phyloP scores from a whole-genome alignment of 2,888 invertebrate species.

The Nymphalis polychloros region DNA sequence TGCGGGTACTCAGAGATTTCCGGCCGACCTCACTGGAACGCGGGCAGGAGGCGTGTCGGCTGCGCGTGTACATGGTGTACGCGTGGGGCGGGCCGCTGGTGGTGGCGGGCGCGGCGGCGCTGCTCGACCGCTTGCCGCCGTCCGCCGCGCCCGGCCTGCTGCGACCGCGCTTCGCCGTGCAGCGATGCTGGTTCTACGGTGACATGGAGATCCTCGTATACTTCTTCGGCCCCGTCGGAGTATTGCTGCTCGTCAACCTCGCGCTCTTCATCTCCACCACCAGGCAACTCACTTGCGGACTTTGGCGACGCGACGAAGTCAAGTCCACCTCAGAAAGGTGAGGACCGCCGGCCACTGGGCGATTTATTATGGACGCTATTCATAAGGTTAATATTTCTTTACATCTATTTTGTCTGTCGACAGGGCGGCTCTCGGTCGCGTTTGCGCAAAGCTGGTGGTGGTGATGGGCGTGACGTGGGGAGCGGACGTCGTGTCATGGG shows the following conservation, averaged over 20 bases:
- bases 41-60: constrained; percentile 90
- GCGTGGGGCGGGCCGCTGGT: constrained; percentile 92
- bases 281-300: constrained; percentile 91
- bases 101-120: constrained; percentile 87
- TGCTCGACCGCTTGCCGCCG: constrained; percentile 85
- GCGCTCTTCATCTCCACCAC: constrained; percentile 90
- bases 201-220: constrained; percentile 91
- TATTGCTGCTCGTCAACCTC: constrained; percentile 88
- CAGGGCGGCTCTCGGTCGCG: constrained; percentile 89
- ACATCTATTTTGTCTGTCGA: background rate
- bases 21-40: constrained; percentile 92
- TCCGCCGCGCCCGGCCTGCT: constrained; percentile 82
- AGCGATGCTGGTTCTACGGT: constrained; percentile 92
- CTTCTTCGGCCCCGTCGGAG: constrained; percentile 92
- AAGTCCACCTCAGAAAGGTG: constrained; percentile 86
- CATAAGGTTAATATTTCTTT: background rate
- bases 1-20: constrained; percentile 84
- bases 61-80: constrained; percentile 90
- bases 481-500: constrained; percentile 92
- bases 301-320: constrained; percentile 93
- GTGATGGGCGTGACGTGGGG: constrained; percentile 82
- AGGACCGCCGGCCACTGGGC: background rate
- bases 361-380: background rate
- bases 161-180: constrained; percentile 89
- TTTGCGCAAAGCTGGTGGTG: constrained; percentile 92